These are phyloP conservation scores for Vandiemenella viatica DNA, from an alignment of 2,888 invertebrate species.

Conservation along the genomic window DNA sequence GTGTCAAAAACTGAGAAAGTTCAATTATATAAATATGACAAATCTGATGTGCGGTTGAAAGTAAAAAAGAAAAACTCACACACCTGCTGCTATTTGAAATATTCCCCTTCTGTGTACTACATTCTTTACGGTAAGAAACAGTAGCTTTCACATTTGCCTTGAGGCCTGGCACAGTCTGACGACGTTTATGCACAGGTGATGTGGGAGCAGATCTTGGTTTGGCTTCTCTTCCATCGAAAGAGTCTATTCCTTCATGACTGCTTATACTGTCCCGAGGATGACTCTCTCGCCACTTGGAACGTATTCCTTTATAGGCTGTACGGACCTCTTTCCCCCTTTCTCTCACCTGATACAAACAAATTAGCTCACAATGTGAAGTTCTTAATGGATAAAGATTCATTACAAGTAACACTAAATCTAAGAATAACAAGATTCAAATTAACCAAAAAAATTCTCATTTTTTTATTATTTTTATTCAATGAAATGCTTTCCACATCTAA, in stretches of 20 bases:
- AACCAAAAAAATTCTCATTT: no score
- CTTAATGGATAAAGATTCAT: not conserved
- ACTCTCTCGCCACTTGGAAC: constrained; percentile 39
- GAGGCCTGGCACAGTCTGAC: not conserved
- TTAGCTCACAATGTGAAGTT: not conserved
- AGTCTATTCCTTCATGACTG: not conserved
- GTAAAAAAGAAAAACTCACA: no score
- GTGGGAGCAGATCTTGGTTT: not conserved
- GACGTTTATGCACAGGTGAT: not conserved
- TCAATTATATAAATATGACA: no score
- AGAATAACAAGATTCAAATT: no score
- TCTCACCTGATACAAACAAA: constrained; percentile 39
- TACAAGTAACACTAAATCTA: no score
- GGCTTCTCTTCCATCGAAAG: not conserved
- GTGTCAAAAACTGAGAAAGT: no score
- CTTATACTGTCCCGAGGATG: constrained; percentile 12
- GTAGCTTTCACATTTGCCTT: not conserved
- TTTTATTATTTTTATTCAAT: no score
- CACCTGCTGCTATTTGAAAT: no score
- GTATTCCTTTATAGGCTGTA: constrained; percentile 60
- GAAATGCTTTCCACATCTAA: no score
- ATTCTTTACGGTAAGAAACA: not conserved
- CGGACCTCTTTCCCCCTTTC: constrained; percentile 61
- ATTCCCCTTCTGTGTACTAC: not conserved
- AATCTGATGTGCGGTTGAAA: no score